These are phyloP conservation scores for Microcebus lehilahytsara DNA, from an alignment of 2,113 vertebrate genomes.

Conservation along the genomic window DNA sequence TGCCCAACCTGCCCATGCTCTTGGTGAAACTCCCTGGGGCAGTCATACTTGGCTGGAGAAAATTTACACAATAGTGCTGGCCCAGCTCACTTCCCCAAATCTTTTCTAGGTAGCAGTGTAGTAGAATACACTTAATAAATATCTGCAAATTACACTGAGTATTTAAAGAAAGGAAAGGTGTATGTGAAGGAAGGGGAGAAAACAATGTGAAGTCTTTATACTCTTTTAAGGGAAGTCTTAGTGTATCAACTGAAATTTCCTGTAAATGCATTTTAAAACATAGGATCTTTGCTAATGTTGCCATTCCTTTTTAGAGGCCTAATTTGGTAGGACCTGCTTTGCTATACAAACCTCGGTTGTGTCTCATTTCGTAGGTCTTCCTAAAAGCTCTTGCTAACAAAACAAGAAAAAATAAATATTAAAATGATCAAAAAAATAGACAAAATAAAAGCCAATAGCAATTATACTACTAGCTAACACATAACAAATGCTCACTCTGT, in stretches of 20 bases:
- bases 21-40: background rate
- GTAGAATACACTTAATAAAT: background rate
- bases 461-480: background rate
- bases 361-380: background rate
- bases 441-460: background rate
- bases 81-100: background rate
- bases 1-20: background rate
- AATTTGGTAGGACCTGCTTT: background rate
- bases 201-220: background rate
- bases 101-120: background rate
- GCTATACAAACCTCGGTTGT: background rate
- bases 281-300: background rate
- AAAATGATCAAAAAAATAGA: background rate
- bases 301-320: background rate
- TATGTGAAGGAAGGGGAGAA: background rate
- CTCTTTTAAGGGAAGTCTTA: background rate
- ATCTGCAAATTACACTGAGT: background rate
- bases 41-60: background rate
- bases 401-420: background rate
- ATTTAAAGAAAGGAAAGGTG: background rate
- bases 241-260: background rate
- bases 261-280: conserved; percentile 37
- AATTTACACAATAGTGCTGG: background rate
- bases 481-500: background rate
- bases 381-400: background rate